These are phyloP conservation scores for Dasyornis broadbenti DNA, from an alignment of 2,113 vertebrate species.

Conservation along the genomic window DNA sequence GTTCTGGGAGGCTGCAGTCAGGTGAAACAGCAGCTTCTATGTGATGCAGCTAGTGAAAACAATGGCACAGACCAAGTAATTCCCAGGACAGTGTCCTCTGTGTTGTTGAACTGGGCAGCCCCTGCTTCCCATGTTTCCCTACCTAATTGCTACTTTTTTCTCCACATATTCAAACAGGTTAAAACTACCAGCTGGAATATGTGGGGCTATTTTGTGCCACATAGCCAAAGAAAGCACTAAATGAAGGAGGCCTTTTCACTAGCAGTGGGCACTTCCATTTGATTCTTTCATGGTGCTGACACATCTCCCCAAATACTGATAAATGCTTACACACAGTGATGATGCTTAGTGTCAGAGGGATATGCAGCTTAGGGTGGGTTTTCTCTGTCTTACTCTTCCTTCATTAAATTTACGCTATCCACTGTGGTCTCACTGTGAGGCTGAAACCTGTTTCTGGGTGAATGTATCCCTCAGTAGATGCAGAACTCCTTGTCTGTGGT, in stretches of 20 bases:
- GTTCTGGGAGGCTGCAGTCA: neutral
- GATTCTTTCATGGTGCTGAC: neutral
- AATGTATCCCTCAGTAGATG: neutral
- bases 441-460: neutral
- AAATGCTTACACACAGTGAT: accelerated
- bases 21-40: neutral
- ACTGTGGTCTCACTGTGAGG: neutral
- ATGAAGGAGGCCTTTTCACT: neutral
- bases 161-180: neutral
- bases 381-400: neutral
- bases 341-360: neutral
- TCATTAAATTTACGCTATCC: neutral
- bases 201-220: neutral
- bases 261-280: neutral
- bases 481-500: neutral
- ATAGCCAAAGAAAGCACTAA: neutral
- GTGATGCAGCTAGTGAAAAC: neutral
- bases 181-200: neutral
- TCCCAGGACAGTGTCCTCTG: neutral
- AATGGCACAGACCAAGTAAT: neutral
- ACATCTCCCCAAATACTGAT: neutral
- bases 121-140: neutral
- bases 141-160: neutral
- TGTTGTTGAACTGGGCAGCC: neutral
- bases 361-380: neutral